Percentiles rank a stretch among this genome's conserved stretches.
phyloP scores from a whole-genome alignment of 2,888 invertebrate genomes.

The Coleophora deauratella region DNA sequence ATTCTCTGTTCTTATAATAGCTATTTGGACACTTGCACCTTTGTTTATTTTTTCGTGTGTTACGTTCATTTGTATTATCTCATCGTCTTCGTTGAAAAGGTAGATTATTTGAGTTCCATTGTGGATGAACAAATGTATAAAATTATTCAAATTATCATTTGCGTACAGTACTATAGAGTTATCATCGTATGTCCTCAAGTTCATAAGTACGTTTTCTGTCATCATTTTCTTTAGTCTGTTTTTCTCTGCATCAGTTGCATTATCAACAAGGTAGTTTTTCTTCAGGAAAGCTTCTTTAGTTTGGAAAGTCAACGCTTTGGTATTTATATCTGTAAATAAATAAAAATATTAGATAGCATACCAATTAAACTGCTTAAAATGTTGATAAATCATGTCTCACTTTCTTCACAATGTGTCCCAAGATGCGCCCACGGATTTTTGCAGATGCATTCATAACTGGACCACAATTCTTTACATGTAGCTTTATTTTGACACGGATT shows the following conservation, averaged over 20 bases:
- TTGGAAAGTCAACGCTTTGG: constrained; percentile 90
- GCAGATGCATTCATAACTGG: constrained; percentile 93
- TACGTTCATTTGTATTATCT: constrained; percentile 86
- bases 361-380: neutral
- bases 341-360: neutral
- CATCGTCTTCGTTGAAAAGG: constrained; percentile 86
- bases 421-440: constrained; percentile 94
- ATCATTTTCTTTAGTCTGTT: constrained; percentile 83
- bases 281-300: constrained; percentile 85
- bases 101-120: constrained; percentile 87
- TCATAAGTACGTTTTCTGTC: constrained; percentile 87
- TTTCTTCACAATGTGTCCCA: constrained; percentile 91
- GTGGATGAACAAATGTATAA: constrained; percentile 89
- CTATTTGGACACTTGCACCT: constrained; percentile 90
- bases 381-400: constrained; percentile 70
- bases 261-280: constrained; percentile 84
- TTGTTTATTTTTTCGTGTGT: constrained; percentile 83
- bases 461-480: constrained; percentile 93
- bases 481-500: constrained; percentile 95
- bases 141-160: constrained; percentile 94
- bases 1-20: constrained; percentile 83
- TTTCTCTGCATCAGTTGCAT: constrained; percentile 76
- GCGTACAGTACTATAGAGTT: constrained; percentile 90
- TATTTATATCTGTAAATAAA: constrained; percentile 84
- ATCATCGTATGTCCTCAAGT: constrained; percentile 89